Evolutionary conservation across 2,113 vertebrate species (phyloP).

Genomic region (Ammospiza nelsoni): DNA sequence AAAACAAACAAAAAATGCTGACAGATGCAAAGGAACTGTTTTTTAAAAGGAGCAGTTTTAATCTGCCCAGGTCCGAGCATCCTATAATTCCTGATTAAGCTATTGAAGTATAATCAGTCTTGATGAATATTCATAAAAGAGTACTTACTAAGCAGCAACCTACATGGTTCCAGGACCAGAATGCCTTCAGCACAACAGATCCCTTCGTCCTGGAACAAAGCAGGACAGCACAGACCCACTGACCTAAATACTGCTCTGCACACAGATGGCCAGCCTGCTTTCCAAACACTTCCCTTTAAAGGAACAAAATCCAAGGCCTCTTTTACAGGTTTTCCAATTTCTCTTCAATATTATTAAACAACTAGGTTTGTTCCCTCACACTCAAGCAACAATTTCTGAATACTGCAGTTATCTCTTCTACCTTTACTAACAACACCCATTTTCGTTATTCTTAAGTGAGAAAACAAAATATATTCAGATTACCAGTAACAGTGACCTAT

Average conservation of each 20-base stretch:
- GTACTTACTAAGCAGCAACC: slow-evolving; percentile 6
- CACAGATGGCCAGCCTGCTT: slow-evolving; percentile 44
- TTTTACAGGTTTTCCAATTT: background rate
- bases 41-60: background rate
- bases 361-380: background rate
- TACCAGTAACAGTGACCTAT: background rate
- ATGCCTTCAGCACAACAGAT: slow-evolving; percentile 27
- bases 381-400: background rate
- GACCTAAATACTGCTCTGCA: slow-evolving; percentile 62
- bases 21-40: background rate
- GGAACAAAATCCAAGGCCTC: background rate
- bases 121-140: background rate
- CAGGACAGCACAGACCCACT: slow-evolving; percentile 58
- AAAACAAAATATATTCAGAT: background rate
- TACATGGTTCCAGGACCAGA: background rate
- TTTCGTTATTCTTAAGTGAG: background rate
- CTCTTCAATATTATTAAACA: background rate
- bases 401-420: background rate
- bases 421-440: background rate
- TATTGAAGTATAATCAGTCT: background rate
- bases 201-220: slow-evolving; percentile 3
- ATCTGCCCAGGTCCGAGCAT: background rate
- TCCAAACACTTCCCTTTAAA: background rate
- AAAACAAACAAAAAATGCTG: background rate
- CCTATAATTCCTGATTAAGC: background rate